Conservation (phyloP, 2,113 vertebrate species). For the Saiga tatarica region DNA sequence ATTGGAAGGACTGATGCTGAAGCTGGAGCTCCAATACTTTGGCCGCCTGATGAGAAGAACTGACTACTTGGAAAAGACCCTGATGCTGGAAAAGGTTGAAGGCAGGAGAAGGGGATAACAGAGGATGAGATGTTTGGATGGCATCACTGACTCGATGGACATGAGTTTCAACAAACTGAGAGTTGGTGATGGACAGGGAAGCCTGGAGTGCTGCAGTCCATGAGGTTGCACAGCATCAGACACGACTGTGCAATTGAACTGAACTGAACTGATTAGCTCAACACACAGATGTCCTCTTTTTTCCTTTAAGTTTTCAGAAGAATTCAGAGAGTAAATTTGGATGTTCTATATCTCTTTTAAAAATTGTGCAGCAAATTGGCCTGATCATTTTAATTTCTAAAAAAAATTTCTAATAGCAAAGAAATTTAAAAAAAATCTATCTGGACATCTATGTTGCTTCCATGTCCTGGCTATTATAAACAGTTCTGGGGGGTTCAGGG, state of each 20-base stretch:
- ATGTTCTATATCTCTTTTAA: neutral
- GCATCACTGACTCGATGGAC: rapidly evolving
- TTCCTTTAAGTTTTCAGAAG: neutral
- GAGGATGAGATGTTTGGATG: neutral
- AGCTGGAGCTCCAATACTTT: neutral
- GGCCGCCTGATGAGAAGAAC: neutral
- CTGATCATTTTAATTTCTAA: neutral
- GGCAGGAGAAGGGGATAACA: neutral
- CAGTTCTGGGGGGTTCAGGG: too few species aligned
- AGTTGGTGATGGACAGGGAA: neutral
- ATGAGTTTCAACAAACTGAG: neutral
- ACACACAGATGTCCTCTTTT: neutral
- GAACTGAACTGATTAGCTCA: neutral
- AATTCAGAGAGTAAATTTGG: neutral
- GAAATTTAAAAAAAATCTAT: neutral
- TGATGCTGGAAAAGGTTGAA: neutral
- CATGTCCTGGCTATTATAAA: too few species aligned
- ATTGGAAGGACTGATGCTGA: neutral
- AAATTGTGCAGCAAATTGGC: neutral
- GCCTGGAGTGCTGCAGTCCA: neutral
- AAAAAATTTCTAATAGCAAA: neutral
- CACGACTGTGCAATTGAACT: neutral
- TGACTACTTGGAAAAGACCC: neutral
- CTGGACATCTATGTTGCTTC: neutral
- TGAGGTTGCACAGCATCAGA: neutral